Evolutionary conservation across 2,888 invertebrate species (phyloP).

Genomic region (Plagiodera versicolora): DNA sequence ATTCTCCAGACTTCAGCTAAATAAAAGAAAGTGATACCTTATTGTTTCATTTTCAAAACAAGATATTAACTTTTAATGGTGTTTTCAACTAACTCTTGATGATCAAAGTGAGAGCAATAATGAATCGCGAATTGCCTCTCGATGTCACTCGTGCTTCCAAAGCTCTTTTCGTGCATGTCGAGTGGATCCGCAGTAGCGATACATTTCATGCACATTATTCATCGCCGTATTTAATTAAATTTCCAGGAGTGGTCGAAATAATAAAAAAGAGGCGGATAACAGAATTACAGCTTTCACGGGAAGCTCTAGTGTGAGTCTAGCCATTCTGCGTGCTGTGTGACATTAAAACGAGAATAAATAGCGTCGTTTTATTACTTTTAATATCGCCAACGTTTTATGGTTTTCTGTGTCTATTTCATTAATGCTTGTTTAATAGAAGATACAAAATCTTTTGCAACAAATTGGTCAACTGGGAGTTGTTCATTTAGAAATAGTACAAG

Average conservation of each 20-base stretch:
- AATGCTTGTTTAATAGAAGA: not conserved
- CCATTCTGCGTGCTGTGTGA: slow-evolving; percentile 7
- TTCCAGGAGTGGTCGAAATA: slow-evolving; percentile 12
- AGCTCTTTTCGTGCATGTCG: not conserved
- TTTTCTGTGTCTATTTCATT: not conserved
- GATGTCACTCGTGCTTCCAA: not conserved
- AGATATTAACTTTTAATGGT: too few species aligned
- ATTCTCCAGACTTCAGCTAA: too few species aligned
- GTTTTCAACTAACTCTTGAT: too few species aligned
- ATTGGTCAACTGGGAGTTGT: not conserved
- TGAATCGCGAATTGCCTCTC: not conserved
- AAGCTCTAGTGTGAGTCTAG: slow-evolving; percentile 8
- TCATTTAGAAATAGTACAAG: too few species aligned
- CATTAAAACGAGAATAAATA: slow-evolving; percentile 11
- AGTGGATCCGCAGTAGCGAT: slow-evolving; percentile 7
- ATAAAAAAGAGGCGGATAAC: slow-evolving; percentile 3
- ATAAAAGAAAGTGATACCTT: too few species aligned
- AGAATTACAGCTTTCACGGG: slow-evolving; percentile 7
- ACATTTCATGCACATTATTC: slow-evolving; percentile 14
- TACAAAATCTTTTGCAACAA: not conserved
- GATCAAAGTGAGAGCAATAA: too few species aligned
- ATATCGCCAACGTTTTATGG: not conserved
- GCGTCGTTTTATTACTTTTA: slow-evolving; percentile 14
- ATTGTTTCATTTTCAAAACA: too few species aligned
- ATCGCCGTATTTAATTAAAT: slow-evolving; percentile 23